These are phyloP conservation scores for Brachionus angularis DNA, from an alignment of 1,140 invertebrate species.

Conservation along the genomic window DNA sequence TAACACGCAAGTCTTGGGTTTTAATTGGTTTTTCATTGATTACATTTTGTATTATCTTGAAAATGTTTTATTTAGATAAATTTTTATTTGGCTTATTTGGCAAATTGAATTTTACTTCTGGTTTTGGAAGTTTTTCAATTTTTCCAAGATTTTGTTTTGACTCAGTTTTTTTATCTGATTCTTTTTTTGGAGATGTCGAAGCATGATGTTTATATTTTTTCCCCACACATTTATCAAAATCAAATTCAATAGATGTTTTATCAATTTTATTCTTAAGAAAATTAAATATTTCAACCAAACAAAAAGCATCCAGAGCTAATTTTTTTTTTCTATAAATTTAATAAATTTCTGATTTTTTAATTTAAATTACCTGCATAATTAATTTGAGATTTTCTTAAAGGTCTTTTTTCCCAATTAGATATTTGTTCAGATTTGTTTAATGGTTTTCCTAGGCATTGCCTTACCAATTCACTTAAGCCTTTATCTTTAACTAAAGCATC, in stretches of 20 bases:
- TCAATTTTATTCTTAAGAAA: constrained; percentile 46
- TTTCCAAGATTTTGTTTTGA: background rate
- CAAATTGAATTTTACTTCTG: background rate
- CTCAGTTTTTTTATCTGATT: background rate
- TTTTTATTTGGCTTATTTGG: background rate
- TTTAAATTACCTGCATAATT: constrained; percentile 66
- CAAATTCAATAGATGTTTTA: constrained; percentile 45
- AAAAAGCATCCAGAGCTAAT: constrained; percentile 72
- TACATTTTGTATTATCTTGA: background rate
- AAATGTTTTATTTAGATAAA: background rate
- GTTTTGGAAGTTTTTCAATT: background rate
- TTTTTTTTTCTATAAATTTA: constrained; percentile 41
- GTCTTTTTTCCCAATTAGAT: constrained; percentile 78
- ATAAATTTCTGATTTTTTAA: constrained; percentile 42
- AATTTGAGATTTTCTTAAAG: constrained; percentile 69
- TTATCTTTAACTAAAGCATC: constrained; percentile 45
- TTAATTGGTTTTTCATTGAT: constrained; percentile 42
- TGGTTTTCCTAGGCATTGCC: constrained; percentile 67
- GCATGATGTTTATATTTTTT: constrained; percentile 48
- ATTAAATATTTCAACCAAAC: constrained; percentile 71
- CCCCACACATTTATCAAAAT: constrained; percentile 48
- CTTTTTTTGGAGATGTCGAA: constrained; percentile 44
- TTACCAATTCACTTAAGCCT: constrained; percentile 68
- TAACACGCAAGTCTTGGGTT: constrained; percentile 51
- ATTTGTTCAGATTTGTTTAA: constrained; percentile 77